These are phyloP conservation scores for Sebastes taczanowskii DNA, from an alignment of 2,797 vertebrate genomes.

Conservation along the genomic window DNA sequence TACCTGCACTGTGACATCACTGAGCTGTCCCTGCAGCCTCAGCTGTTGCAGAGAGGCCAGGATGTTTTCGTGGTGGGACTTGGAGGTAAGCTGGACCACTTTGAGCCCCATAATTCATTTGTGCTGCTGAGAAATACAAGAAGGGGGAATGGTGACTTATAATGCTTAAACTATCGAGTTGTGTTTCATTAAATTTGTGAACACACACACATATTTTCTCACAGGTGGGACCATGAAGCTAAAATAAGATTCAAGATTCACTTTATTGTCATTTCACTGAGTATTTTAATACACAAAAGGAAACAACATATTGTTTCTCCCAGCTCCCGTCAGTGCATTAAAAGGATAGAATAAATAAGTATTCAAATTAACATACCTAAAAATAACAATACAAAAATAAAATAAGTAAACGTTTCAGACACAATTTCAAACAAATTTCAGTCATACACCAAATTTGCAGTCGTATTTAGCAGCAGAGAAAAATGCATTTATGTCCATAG, in stretches of 20 bases:
- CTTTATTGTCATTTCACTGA: no score
- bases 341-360: no score
- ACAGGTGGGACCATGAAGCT: background rate
- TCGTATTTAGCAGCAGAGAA: no score
- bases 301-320: no score
- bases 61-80: constrained; percentile 86
- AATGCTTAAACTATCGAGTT: background rate
- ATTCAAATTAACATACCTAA: no score
- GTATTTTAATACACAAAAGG: no score
- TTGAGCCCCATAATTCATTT: constrained; percentile 85
- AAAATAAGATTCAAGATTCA: no score
- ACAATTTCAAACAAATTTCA: fast-evolving
- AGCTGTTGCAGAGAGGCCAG: constrained; percentile 90
- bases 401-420: no score
- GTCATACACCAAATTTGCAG: no score
- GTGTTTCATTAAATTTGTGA: background rate
- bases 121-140: constrained; percentile 28
- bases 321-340: no score
- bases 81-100: constrained; percentile 87
- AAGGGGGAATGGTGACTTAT: background rate
- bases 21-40: constrained; percentile 87
- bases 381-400: no score
- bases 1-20: constrained; percentile 91
- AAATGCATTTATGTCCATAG: no score
- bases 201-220: background rate